Conservation (phyloP, 1,140 invertebrate genomes). For the Apis mellifera region Amel_HAv3.1 CM009932.2:8431501-8432000, state of each 20-base stretch:
- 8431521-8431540: neutral
- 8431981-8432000: neutral
- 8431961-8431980: neutral
- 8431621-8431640: too few species aligned
- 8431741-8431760: constrained; percentile 21
- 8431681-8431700: constrained; percentile 7
- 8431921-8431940: neutral
- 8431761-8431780: constrained; percentile 29
- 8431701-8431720: neutral
- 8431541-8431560: neutral
- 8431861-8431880: neutral
- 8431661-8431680: neutral
- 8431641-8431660: neutral
- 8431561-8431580: neutral
- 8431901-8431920: constrained; percentile 4
- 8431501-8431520: neutral
- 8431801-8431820: neutral
- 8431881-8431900: neutral
- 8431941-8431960: constrained; percentile 7
- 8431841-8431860: neutral
- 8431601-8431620: too few species aligned
- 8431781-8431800: neutral
- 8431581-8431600: too few species aligned
- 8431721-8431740: constrained; percentile 3
- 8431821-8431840: constrained; percentile 9